These are phyloP conservation scores for Neolamprologus multifasciatus DNA, from an alignment of 2,797 vertebrate genomes.

Conservation along the genomic window DNA sequence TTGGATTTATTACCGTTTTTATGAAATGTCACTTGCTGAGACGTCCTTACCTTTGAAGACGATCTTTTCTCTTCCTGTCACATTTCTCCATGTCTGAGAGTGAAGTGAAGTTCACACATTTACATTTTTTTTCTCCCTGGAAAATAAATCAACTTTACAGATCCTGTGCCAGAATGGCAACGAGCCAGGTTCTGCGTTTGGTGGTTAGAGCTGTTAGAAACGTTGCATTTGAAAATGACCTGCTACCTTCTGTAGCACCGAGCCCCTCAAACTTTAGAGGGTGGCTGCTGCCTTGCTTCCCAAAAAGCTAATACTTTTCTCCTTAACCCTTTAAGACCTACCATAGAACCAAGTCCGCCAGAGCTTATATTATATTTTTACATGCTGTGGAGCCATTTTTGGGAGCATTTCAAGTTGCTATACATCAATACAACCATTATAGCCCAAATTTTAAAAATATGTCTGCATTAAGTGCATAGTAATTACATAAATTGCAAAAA, in stretches of 20 bases:
- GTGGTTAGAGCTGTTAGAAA: not conserved
- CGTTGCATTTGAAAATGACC: not conserved
- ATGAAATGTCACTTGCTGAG: not conserved
- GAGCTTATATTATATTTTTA: too few relatives aligned
- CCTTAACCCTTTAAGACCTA: not conserved
- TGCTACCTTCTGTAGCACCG: not conserved
- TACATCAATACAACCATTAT: too few relatives aligned
- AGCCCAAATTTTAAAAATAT: too few relatives aligned
- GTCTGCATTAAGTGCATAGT: too few relatives aligned
- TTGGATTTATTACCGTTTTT: not conserved
- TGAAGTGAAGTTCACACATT: not conserved
- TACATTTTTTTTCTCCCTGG: not conserved
- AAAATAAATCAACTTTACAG: not conserved
- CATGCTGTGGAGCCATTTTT: rapidly evolving
- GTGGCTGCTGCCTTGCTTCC: not conserved
- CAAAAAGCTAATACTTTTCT: not conserved
- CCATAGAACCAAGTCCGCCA: too few relatives aligned
- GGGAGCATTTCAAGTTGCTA: too few relatives aligned
- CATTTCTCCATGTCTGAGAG: not conserved
- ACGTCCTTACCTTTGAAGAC: not conserved
- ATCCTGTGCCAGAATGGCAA: not conserved
- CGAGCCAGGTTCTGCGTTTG: not conserved
- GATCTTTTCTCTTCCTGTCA: not conserved
- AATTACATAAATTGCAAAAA: too few relatives aligned
- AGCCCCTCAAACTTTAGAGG: too few relatives aligned